Evolutionary conservation across 2,113 vertebrate species (phyloP).

Genomic region (Brachirus orientalis): DNA sequence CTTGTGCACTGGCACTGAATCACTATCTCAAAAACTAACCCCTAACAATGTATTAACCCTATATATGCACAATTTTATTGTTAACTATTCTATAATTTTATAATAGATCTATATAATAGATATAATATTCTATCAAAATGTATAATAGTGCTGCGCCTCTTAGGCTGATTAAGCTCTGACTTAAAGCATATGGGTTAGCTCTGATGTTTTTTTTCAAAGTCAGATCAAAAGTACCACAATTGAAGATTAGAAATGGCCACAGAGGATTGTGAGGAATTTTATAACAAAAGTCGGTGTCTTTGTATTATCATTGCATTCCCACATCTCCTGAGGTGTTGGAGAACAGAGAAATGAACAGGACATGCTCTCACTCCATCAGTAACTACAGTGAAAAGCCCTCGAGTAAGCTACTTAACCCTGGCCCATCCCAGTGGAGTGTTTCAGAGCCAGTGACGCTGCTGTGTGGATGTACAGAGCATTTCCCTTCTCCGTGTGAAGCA

Average conservation of each 20-base stretch:
- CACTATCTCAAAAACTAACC: too few species aligned
- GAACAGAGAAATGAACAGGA: constrained; percentile 9
- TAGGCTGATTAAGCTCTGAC: background rate
- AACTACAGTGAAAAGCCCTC: constrained; percentile 38
- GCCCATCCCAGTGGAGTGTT: constrained; percentile 31
- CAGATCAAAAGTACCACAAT: background rate
- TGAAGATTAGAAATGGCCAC: background rate
- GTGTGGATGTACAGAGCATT: constrained; percentile 15
- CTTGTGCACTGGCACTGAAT: too few species aligned
- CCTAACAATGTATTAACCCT: too few species aligned
- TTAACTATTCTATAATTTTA: too few species aligned
- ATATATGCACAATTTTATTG: too few species aligned
- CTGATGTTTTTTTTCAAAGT: background rate
- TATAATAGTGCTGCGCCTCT: too few species aligned
- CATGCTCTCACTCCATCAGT: constrained; percentile 14
- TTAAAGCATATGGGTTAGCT: background rate
- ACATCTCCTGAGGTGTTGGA: constrained; percentile 25
- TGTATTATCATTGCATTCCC: constrained; percentile 21
- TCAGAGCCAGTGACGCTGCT: constrained; percentile 17
- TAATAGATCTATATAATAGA: too few species aligned
- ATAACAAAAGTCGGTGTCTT: background rate
- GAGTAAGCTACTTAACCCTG: constrained; percentile 51
- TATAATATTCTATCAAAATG: too few species aligned
- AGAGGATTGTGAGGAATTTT: background rate
- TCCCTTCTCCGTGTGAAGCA: background rate